Conservation (phyloP, 2,113 vertebrate species). For the Channa maculata region DNA sequence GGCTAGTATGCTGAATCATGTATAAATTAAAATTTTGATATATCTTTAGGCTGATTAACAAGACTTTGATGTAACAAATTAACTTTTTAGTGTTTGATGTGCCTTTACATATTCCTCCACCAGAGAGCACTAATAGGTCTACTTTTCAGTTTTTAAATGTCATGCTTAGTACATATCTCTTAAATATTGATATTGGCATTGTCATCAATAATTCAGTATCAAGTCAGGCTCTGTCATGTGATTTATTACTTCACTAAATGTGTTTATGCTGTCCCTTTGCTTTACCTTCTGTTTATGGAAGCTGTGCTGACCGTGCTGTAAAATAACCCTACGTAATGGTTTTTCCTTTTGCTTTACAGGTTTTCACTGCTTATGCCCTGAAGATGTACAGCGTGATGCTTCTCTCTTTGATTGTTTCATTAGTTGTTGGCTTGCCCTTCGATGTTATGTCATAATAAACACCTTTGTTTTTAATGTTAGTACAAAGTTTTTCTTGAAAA, state of each 20-base stretch:
- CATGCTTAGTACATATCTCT: neutral
- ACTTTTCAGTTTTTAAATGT: neutral
- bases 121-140: neutral
- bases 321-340: neutral
- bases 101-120: neutral
- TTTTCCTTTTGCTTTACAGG: conserved; percentile 65
- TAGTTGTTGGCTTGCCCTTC: conserved; percentile 14
- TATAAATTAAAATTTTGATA: too few species aligned
- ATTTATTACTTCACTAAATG: neutral
- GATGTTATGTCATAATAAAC: conserved; percentile 59
- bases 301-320: conserved; percentile 40
- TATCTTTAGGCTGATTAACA: too few species aligned
- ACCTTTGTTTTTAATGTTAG: neutral
- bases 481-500: too few species aligned
- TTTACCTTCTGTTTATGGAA: conserved; percentile 18
- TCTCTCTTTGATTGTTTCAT: conserved; percentile 13
- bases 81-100: too few species aligned
- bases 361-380: conserved; percentile 15
- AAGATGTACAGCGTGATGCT: conserved; percentile 24
- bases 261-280: neutral
- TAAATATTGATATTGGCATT: neutral
- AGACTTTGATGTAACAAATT: too few species aligned
- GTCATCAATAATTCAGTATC: too few species aligned
- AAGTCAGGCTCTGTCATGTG: neutral
- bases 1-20: too few species aligned